Percentiles rank a stretch among this genome's conserved stretches.
Conservation (phyloP, 2,797 vertebrate species). For the Fringilla coelebs region DNA sequence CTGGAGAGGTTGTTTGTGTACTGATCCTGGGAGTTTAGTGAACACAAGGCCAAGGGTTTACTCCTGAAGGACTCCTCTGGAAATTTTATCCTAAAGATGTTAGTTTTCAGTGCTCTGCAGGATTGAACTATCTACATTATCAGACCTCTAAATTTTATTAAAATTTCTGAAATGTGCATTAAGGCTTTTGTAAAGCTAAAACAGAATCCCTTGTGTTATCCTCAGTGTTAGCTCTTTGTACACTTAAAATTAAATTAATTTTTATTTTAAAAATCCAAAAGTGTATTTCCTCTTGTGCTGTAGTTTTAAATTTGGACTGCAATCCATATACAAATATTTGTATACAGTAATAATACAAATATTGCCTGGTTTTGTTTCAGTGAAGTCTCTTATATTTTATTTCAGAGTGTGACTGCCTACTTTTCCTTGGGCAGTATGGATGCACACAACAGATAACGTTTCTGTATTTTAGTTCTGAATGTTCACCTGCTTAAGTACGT, state of each 20-base stretch:
- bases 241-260: neutral
- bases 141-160: neutral
- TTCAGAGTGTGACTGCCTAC: neutral
- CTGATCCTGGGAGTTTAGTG: neutral
- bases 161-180: neutral
- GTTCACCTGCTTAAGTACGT: conserved; percentile 30
- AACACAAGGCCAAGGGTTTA: neutral
- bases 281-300: neutral
- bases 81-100: neutral
- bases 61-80: neutral
- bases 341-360: neutral
- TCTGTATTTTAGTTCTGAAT: conserved; percentile 49
- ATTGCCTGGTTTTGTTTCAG: neutral
- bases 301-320: neutral
- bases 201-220: neutral
- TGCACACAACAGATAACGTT: conserved; percentile 18
- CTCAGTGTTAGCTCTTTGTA: neutral
- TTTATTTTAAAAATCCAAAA: neutral
- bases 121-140: neutral
- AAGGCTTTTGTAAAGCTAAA: neutral
- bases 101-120: neutral
- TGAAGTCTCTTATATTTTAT: neutral
- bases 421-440: conserved; percentile 9
- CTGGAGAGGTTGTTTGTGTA: neutral
- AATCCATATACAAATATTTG: neutral